A percentile compares a stretch with the other conserved stretches of the same genome.
Evolutionary conservation across 2,888 invertebrate species (phyloP).

Genomic region (Phyllotreta striolata): DNA sequence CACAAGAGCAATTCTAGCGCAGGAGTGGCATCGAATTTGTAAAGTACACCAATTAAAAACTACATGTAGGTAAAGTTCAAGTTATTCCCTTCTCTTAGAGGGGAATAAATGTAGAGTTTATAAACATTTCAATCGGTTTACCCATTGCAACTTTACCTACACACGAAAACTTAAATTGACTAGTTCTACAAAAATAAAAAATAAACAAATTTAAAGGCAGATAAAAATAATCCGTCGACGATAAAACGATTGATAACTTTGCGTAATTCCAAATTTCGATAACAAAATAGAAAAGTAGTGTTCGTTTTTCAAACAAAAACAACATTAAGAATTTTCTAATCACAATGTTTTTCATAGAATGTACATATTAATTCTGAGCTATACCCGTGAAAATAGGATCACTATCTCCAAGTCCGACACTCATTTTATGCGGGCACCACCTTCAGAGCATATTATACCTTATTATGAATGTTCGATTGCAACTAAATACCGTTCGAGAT

Average conservation of each 20-base stretch:
- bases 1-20: slow-evolving; percentile 40
- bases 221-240: slow-evolving; percentile 44
- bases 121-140: slow-evolving; percentile 7
- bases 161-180: slow-evolving; percentile 45
- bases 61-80: slow-evolving; percentile 2
- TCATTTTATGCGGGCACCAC: slow-evolving; percentile 43
- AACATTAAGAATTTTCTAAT: slow-evolving; percentile 44
- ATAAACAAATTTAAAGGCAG: slow-evolving; percentile 43
- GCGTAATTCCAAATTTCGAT: slow-evolving; percentile 40
- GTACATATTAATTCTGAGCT: slow-evolving; percentile 49
- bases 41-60: slow-evolving; percentile 28
- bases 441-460: slow-evolving; percentile 35
- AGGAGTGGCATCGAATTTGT: slow-evolving; percentile 40
- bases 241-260: slow-evolving; percentile 20
- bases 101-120: slow-evolving; percentile 1
- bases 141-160: slow-evolving; percentile 1
- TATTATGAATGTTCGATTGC: slow-evolving; percentile 24
- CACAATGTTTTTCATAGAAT: slow-evolving; percentile 51
- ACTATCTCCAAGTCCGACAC: slow-evolving; percentile 41
- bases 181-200: slow-evolving; percentile 51
- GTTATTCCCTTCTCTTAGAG: too few relatives aligned
- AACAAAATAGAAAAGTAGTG: slow-evolving; percentile 32
- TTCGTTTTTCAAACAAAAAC: slow-evolving; percentile 24
- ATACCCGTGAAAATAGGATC: slow-evolving; percentile 49
- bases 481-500: slow-evolving; percentile 22